phyloP scores from a whole-genome alignment of 37 sponge, comb jelly and placozoan species.

The Halichondria panicea region DNA sequence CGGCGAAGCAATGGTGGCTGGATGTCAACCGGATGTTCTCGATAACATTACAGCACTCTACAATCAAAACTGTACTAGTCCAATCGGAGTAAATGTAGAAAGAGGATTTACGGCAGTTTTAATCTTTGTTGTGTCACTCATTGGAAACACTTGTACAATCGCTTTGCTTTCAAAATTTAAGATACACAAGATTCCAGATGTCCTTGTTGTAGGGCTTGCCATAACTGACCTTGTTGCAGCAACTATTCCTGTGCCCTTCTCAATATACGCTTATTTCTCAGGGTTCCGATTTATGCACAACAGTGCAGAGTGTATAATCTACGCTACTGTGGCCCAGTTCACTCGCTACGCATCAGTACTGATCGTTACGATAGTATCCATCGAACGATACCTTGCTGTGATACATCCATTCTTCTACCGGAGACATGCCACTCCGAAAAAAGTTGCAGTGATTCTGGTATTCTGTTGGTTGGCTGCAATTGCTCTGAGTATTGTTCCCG shows the following conservation, averaged over 20 bases:
- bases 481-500: slow-evolving; percentile 51
- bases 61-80: no score
- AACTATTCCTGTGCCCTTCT: slow-evolving; percentile 58
- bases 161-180: slow-evolving; percentile 50
- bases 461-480: slow-evolving; percentile 26
- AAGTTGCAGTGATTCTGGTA: slow-evolving; percentile 24
- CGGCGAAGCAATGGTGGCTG: no score
- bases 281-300: slow-evolving; percentile 13
- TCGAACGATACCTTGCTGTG: slow-evolving; percentile 82
- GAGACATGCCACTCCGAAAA: slow-evolving; percentile 20
- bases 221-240: slow-evolving; percentile 60
- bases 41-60: no score
- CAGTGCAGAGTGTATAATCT: slow-evolving; percentile 37
- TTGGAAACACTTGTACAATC: slow-evolving; percentile 65
- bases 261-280: slow-evolving; percentile 43
- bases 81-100: no score
- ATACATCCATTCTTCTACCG: slow-evolving; percentile 70
- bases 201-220: slow-evolving; percentile 69
- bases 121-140: slow-evolving; percentile 31
- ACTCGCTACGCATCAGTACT: slow-evolving; percentile 61
- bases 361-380: slow-evolving; percentile 63
- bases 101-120: slow-evolving; percentile 18
- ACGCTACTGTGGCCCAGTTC: slow-evolving; percentile 49
- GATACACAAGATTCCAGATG: slow-evolving; percentile 64
- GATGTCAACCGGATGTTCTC: no score